Base-by-base conservation (phyloP, 2,113 vertebrate genomes). In the Polypterus bichir region DNA sequence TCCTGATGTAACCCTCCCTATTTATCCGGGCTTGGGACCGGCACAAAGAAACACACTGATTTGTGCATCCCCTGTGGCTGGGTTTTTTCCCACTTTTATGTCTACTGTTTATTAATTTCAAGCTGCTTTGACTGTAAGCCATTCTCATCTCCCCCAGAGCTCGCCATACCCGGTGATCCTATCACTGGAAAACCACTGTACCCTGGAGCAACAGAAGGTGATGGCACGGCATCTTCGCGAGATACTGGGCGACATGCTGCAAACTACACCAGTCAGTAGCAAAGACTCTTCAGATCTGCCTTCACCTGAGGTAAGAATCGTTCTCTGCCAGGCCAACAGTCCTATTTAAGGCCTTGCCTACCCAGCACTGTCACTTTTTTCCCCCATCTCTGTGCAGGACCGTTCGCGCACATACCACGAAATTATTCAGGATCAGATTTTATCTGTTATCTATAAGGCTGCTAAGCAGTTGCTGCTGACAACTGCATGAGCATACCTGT, bases 121-220 rank as follows among this genome's bases (percentile, higher is more conserved):
- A 2, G 3, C 4, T 4, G 5, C 9, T 9, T 4, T 60, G 48
- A 60, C 48, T 3, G 9, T 53, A 8, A 11, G 6, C 10, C 51
- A 53, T 45, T 11, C 9, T 57, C 6, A 5, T 5, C 48, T 27
- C 49, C 27, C 58, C 8, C 70, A 97, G 93, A 87, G 79, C 1
- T 95, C 92, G 0, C 78, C 83, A 0, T 98, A 93, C 70, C 96
- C 96, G 0, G 89, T 98, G 57, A 94, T 98, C 76, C 79, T 98
- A 63, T 98, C 96, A 57, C 74, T 98, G 86, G 96, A 98, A 83
- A 97, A 94, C 68, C 96, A 98, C 78, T 98, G 96, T 78, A 82
- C 72, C 0, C 45, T 92, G 1, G 87, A 89, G 0, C 96, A 98
- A 66, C 96, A 98, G 82, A 89, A 77, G 7, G 74, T 87, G 59